Conservation (phyloP, 2,113 vertebrate species). For the Perca fluviatilis region DNA sequence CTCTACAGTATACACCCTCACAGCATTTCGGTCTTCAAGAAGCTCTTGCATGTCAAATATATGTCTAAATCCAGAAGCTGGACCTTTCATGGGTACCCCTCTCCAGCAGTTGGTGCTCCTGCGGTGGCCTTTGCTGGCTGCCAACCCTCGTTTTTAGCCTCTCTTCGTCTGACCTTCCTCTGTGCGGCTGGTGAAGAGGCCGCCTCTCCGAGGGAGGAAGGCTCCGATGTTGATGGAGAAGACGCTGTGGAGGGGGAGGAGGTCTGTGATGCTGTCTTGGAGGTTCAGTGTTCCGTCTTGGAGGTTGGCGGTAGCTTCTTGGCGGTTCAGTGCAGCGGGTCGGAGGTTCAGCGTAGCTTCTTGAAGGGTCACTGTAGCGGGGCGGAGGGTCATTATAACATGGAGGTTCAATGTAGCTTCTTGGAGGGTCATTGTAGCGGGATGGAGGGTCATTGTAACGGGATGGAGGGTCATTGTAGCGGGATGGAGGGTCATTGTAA, state of each 20-base stretch:
- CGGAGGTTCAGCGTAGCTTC: neutral
- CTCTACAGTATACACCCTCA: neutral
- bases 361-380: neutral
- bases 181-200: constrained; percentile 38
- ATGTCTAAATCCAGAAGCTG: constrained; percentile 82
- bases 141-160: constrained; percentile 1
- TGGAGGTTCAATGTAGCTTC: neutral
- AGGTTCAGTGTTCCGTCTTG: neutral
- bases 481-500: neutral
- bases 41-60: constrained; percentile 4
- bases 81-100: constrained; percentile 71
- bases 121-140: constrained; percentile 37
- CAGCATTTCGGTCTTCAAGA: neutral
- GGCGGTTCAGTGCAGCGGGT: neutral
- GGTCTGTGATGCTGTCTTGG: constrained; percentile 14
- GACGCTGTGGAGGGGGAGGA: constrained; percentile 6
- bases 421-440: neutral
- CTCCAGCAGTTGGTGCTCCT: constrained; percentile 67
- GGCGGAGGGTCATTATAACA: neutral
- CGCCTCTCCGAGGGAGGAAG: constrained; percentile 53
- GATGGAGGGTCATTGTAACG: constrained; percentile 6
- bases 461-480: neutral
- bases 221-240: constrained; percentile 35
- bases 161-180: constrained; percentile 33
- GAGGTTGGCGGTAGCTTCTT: neutral